A percentile compares a stretch with the other conserved stretches of the same genome.
Conservation (phyloP, 2,888 invertebrate genomes). For the Magallana nippona region DNA sequence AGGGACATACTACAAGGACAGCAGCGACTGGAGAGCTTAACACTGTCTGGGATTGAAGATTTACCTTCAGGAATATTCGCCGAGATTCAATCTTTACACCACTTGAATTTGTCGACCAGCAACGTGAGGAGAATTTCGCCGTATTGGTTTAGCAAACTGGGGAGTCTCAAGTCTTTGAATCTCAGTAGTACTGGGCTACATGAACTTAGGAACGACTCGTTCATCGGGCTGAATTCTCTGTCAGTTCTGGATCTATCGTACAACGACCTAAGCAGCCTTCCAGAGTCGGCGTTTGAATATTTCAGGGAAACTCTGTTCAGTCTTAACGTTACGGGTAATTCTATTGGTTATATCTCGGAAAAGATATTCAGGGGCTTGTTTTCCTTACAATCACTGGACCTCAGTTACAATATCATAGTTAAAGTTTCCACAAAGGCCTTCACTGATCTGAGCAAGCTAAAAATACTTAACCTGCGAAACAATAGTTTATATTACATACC, state of each 20-base stretch:
- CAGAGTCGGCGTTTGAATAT: background rate
- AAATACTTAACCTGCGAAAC: background rate
- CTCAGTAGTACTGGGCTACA: background rate
- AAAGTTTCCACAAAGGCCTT: slow-evolving; percentile 12
- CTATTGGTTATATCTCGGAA: background rate
- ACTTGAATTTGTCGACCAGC: slow-evolving; percentile 17
- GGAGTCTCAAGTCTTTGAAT: slow-evolving; percentile 29
- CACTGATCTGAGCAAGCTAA: slow-evolving; percentile 24
- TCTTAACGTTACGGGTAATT: background rate
- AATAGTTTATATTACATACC: slow-evolving; percentile 27
- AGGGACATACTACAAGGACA: slow-evolving; percentile 21
- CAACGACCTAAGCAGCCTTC: slow-evolving; percentile 2
- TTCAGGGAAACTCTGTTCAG: slow-evolving; percentile 3
- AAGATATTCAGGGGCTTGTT: slow-evolving; percentile 6
- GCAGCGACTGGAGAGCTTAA: background rate
- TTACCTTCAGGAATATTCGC: slow-evolving; percentile 34
- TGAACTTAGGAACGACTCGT: background rate
- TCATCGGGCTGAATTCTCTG: slow-evolving; percentile 36
- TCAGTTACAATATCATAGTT: slow-evolving; percentile 17
- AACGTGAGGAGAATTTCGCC: background rate
- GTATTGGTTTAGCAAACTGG: background rate
- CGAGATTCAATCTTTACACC: background rate
- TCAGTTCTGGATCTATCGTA: slow-evolving; percentile 26
- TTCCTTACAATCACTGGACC: slow-evolving; percentile 38
- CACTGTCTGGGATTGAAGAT: slow-evolving; percentile 16